These are phyloP conservation scores for Arvicanthis niloticus DNA, from an alignment of 2,113 vertebrate species.

Conservation along the genomic window DNA sequence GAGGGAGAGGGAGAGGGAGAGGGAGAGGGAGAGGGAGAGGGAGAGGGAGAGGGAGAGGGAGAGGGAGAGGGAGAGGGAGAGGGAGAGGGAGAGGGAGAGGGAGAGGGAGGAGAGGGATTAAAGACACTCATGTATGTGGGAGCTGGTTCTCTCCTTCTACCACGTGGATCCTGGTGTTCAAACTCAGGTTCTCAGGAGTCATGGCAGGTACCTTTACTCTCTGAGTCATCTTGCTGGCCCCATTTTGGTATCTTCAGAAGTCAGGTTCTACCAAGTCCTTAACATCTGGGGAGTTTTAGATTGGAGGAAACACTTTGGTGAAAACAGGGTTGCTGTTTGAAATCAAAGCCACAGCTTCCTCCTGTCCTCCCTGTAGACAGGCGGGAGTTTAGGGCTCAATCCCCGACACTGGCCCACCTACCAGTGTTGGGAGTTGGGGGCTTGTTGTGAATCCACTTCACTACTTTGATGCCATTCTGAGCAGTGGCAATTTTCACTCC, in stretches of 20 bases:
- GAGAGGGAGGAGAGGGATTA: too few species aligned
- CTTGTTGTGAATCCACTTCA: conserved; percentile 99
- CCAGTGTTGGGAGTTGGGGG: conserved; percentile 94
- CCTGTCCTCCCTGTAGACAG: neutral
- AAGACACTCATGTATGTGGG: neutral
- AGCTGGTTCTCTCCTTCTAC: neutral
- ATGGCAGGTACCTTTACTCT: neutral
- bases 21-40: neutral
- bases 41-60: too few species aligned
- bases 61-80: neutral
- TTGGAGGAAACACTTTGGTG: neutral
- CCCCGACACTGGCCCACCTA: conserved; percentile 69
- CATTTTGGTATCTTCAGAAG: neutral
- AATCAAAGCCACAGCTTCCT: neutral
- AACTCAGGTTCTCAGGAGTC: neutral
- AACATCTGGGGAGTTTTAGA: neutral
- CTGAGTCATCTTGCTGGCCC: neutral
- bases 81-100: neutral
- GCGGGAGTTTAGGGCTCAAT: neutral
- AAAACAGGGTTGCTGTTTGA: neutral
- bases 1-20: neutral
- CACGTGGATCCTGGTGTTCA: too few species aligned
- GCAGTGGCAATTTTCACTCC: conserved; percentile 95
- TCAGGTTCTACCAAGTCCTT: neutral
- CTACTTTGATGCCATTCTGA: conserved; percentile 97